Base-by-base conservation (phyloP, 2,113 vertebrate species). In the Hemicordylus capensis region DNA sequence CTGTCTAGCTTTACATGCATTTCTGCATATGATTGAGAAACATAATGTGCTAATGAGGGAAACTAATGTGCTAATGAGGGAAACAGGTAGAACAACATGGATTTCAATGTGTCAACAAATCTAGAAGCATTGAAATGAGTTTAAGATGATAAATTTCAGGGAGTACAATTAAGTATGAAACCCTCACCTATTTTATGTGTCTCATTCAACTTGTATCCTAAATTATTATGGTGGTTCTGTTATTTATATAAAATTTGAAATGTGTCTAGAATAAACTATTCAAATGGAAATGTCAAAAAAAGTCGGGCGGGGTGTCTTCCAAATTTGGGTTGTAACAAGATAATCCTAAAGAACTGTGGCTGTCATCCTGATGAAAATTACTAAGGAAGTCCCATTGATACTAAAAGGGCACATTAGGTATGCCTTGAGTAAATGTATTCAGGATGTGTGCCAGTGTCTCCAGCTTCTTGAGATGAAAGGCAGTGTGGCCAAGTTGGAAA, bases 131-230 rank as follows among this genome's bases (percentile, higher is more conserved):
- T 87, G 84, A 90, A 90, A 54, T 0, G 89, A 73, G 66, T 63
- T 89, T 72, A 85, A 88, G 46, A 26, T 67, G 48, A 6, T 76
- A 66, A 77, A 70, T 85, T 89, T 85, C 74, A 81, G 86, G 81
- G 85, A 87, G 84, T 44, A 72, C 80, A 79, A 84, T n/a, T 34
- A 87, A n/a, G 66, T 80, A 85, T 83, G 70, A 85, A 85, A 54
- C 48, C 1, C 85, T 93, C 89, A 89, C 87, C 80, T 91, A 72
- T 78, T 84, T 91, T 90, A 89, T 88, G 83, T 83, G 70, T 91
- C 87, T 91, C 90, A 92, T 88, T 90, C 89, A 80, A 89, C 84
- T 85, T 91, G 84, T 89, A 89, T 89, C 91, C 83, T 84, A 46
- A 88, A 85, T 87, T 85, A 80, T 91, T 90, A 63, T 88, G 82